Conservation (phyloP, 2,797 vertebrate genomes). For the Anguilla marmorata region DNA sequence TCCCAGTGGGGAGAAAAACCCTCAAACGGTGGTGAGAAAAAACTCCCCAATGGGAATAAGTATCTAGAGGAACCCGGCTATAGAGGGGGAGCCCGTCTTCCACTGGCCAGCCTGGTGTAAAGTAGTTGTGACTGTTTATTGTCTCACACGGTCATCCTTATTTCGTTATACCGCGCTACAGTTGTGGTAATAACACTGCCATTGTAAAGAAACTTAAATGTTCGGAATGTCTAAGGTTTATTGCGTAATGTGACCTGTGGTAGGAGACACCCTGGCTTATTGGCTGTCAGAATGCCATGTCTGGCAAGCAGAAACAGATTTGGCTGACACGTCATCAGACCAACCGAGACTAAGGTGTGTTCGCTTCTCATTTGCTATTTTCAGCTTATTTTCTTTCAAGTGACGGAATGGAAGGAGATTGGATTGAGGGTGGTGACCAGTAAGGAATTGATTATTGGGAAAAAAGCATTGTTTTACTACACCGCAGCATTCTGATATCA, state of each 20-base stretch:
- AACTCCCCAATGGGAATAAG: too few relatives aligned
- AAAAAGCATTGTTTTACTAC: not conserved
- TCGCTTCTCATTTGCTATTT: not conserved
- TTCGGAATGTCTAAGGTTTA: not conserved
- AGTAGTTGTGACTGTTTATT: too few relatives aligned
- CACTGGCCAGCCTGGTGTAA: too few relatives aligned
- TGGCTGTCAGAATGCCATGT: not conserved
- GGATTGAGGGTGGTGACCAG: not conserved
- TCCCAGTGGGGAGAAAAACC: too few relatives aligned
- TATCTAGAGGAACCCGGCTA: too few relatives aligned
- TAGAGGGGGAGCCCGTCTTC: too few relatives aligned
- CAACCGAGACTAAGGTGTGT: not conserved
- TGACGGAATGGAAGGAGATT: not conserved
- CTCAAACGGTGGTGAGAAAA: too few relatives aligned
- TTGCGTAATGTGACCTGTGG: not conserved
- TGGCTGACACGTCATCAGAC: not conserved
- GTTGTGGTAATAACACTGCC: not conserved
- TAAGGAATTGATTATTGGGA: not conserved
- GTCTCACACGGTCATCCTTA: too few relatives aligned
- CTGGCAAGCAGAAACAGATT: not conserved
- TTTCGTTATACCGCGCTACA: not conserved
- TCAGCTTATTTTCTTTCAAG: not conserved
- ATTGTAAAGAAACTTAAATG: not conserved
- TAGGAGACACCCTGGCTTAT: not conserved
- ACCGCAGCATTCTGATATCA: not conserved